Conservation (phyloP, 2,797 vertebrate species). For the Sebastes minor region DNA sequence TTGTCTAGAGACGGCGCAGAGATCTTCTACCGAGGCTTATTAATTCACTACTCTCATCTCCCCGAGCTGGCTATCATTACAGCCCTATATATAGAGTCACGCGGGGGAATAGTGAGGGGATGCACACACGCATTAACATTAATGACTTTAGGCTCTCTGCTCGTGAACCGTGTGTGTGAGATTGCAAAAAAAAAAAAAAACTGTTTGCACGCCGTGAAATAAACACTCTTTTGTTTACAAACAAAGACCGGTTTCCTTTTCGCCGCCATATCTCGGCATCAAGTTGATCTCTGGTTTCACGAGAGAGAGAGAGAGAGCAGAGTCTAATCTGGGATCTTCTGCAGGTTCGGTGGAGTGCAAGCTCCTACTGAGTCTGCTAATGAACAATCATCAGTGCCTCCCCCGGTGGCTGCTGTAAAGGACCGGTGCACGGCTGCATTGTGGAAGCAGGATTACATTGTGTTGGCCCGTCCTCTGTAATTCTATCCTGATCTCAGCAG, state of each 20-base stretch:
- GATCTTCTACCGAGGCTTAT: slow-evolving; percentile 83
- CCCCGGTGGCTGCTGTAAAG: slow-evolving; percentile 74
- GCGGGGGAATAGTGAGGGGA: slow-evolving; percentile 79
- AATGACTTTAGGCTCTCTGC: slow-evolving; percentile 83
- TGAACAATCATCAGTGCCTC: slow-evolving; percentile 81
- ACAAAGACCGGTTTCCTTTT: slow-evolving; percentile 49
- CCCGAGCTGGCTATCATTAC: slow-evolving; percentile 84
- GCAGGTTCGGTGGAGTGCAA: slow-evolving; percentile 57
- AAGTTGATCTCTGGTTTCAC: slow-evolving; percentile 47
- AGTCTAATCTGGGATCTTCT: slow-evolving; percentile 63
- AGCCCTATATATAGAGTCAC: slow-evolving; percentile 86
- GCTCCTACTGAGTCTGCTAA: slow-evolving; percentile 82
- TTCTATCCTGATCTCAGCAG: slow-evolving; percentile 71
- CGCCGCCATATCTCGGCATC: slow-evolving; percentile 28
- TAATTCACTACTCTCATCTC: slow-evolving; percentile 84
- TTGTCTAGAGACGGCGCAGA: slow-evolving; percentile 79
- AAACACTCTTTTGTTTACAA: slow-evolving; percentile 72
- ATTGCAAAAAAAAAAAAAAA: slow-evolving; percentile 29
- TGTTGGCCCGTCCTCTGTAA: slow-evolving; percentile 65
- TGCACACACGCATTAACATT: slow-evolving; percentile 84
- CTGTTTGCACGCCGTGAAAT: slow-evolving; percentile 52
- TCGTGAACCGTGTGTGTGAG: slow-evolving; percentile 50
- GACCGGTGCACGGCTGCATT: slow-evolving; percentile 62
- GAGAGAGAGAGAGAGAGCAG: slow-evolving; percentile 14
- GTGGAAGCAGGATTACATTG: slow-evolving; percentile 75